A percentile compares a stretch with the other conserved stretches of the same genome.
Evolutionary conservation across 2,797 vertebrate genomes (phyloP).

Genomic region (Podarcis siculus): DNA sequence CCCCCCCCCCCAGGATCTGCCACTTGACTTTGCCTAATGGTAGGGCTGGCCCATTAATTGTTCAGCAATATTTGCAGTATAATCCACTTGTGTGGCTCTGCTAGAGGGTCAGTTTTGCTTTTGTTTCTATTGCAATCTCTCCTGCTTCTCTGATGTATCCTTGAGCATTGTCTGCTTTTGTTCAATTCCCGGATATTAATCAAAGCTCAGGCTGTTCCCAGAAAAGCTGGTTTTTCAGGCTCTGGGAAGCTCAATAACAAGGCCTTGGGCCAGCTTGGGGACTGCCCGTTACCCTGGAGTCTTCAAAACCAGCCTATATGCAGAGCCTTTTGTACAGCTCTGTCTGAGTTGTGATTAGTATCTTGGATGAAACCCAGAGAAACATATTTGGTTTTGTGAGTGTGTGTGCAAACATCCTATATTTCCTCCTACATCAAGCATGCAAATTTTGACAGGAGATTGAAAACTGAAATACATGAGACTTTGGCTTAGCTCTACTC

Average conservation of each 20-base stretch:
- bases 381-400: not conserved
- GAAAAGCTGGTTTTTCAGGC: not conserved
- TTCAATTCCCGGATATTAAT: not conserved
- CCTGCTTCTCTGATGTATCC: not conserved
- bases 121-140: not conserved
- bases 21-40: not conserved
- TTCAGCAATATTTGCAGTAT: not conserved
- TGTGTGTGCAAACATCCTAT: too few species aligned
- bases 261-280: not conserved
- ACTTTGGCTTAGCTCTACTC: not conserved
- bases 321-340: not conserved
- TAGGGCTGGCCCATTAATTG: not conserved
- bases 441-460: not conserved
- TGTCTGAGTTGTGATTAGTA: not conserved
- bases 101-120: not conserved
- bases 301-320: not conserved
- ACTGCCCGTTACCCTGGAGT: not conserved
- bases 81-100: not conserved
- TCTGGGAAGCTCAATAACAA: not conserved
- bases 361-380: not conserved
- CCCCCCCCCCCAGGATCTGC: not conserved
- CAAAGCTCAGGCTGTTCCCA: not conserved
- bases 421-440: not conserved
- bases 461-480: not conserved
- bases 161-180: not conserved